Base-by-base conservation (phyloP, 2,797 vertebrate species). In the Amblyopsis hoosieri region DNA sequence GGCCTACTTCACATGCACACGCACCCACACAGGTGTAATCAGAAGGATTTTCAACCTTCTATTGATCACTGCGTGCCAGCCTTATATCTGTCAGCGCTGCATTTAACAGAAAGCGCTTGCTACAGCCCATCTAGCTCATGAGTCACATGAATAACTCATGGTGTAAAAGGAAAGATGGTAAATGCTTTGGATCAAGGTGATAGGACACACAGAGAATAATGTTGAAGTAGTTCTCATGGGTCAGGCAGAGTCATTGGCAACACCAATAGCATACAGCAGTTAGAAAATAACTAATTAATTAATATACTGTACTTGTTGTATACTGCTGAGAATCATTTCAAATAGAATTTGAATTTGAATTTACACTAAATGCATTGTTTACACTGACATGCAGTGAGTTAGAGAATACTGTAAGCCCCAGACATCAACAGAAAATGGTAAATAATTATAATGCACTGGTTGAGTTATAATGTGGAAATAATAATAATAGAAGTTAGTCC, bases 91-190 rank as follows among this genome's bases (percentile, higher is more conserved):
- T 42, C 37, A 42, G 37, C 6, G 37, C 37, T 42, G 8, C 37
- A 42, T 42, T 9, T 48, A 12, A 48, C 47, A 48, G 17, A 9
- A 42, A 42, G 37, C 8, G 12, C 29, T 17, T 14, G 15, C 13
- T 5, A 45, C 6, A 10, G 4, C 56, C 50, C 55, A 48, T 75
- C 58, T 57, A 64, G 61, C 66, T 68, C 56, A 45, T 59, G 68
- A 74, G 66, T 55, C 42, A 55, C 76, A 88, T 85, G 72, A 90
- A 91, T 89, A 90, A 90, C 75, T 85, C 69, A 87, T 70, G 57
- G 63, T 1, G 53, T 62, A 53, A 81, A 67, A 64, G 53, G 57
- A 83, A 71, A 71, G 64, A 79, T 48, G 17, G 71, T 82, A 83
- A 81, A 90, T 69, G 79, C 3, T 29, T 29, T 29, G 23, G 23